phyloP scores from a whole-genome alignment of 2,113 vertebrate species.

The Diphyllodes magnificus region DNA sequence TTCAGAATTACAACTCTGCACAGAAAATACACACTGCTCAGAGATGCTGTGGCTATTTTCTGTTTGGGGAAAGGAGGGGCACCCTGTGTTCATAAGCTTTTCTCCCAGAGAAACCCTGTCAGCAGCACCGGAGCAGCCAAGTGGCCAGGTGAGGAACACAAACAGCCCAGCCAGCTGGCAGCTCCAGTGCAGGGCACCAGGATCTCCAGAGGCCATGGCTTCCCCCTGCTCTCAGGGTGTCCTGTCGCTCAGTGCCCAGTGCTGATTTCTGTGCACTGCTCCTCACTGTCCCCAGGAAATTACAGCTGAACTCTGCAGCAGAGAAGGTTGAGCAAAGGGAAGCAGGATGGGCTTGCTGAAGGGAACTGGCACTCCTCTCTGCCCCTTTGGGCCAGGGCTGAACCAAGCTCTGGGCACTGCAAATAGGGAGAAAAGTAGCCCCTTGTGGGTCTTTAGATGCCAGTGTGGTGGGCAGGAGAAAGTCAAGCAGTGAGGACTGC shows the following conservation, averaged over 20 bases:
- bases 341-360: background rate
- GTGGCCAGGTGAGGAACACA: background rate
- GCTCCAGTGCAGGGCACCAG: background rate
- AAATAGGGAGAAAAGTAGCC: background rate
- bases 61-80: background rate
- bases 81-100: background rate
- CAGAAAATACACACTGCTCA: background rate
- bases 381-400: background rate
- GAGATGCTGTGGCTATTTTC: background rate
- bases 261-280: background rate
- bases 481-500: background rate
- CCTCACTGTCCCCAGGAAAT: background rate
- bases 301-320: background rate
- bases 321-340: background rate
- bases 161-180: background rate
- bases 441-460: background rate
- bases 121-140: background rate
- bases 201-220: background rate
- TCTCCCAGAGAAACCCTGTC: background rate
- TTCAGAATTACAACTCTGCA: background rate
- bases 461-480: background rate
- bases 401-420: background rate
- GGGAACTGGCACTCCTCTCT: background rate
- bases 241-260: background rate
- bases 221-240: background rate